phyloP scores from a whole-genome alignment of 1,140 invertebrate species.

The Brachionus rotundiformis region DNA sequence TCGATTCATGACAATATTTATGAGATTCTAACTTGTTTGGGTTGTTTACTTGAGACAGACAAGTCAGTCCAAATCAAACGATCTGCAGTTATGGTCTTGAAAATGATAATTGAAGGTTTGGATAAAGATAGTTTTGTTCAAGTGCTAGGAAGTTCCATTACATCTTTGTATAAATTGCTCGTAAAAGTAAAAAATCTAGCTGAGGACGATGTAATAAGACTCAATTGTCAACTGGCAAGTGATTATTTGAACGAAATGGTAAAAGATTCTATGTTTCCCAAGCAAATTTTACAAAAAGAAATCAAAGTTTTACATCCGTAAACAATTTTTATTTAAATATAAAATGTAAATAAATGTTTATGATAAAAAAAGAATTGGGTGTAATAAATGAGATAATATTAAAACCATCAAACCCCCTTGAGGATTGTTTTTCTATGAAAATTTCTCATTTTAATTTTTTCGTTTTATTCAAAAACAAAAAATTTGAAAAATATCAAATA shows the following conservation, averaged over 20 bases:
- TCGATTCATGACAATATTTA: constrained; percentile 72
- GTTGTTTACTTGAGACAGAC: constrained; percentile 72
- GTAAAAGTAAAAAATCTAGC: constrained; percentile 70
- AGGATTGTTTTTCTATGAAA: too few species aligned
- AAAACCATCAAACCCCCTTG: too few species aligned
- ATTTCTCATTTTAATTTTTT: too few species aligned
- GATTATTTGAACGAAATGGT: constrained; percentile 73
- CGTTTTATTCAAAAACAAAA: too few species aligned
- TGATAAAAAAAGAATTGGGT: neutral
- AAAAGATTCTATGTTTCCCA: constrained; percentile 30
- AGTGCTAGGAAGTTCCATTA: constrained; percentile 71
- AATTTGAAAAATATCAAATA: too few species aligned
- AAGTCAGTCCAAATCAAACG: constrained; percentile 72
- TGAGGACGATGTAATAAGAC: constrained; percentile 71
- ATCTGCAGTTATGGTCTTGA: constrained; percentile 76
- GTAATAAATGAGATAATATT: too few species aligned
- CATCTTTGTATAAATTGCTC: constrained; percentile 70
- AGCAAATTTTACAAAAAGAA: constrained; percentile 42
- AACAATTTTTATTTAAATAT: neutral
- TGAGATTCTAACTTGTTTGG: constrained; percentile 75
- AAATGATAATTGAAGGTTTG: constrained; percentile 73
- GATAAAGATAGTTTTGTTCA: constrained; percentile 70
- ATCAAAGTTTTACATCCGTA: constrained; percentile 40
- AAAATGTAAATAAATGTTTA: neutral
- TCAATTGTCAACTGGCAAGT: constrained; percentile 75